Evolutionary conservation across 2,888 invertebrate species (phyloP).

Genomic region (Myopa testacea): DNA sequence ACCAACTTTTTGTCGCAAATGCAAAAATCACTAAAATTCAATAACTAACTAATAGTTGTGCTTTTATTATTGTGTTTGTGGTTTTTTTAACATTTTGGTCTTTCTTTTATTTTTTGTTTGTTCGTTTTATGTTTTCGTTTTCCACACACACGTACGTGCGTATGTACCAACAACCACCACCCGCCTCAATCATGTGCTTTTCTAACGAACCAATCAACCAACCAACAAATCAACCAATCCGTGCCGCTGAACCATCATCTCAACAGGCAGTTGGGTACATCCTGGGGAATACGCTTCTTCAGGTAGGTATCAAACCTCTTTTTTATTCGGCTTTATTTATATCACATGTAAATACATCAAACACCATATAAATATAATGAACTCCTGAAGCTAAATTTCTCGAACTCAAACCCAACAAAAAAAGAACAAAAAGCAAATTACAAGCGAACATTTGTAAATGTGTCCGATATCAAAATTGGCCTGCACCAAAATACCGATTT

Average conservation of each 20-base stretch:
- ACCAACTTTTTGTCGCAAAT: background rate
- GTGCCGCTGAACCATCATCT: background rate
- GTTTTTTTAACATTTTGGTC: background rate
- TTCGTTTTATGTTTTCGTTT: background rate
- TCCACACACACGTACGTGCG: background rate
- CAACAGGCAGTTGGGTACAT: slow-evolving; percentile 91
- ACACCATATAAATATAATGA: slow-evolving; percentile 54
- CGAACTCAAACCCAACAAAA: slow-evolving; percentile 7
- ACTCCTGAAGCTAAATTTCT: slow-evolving; percentile 21
- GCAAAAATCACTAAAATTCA: background rate
- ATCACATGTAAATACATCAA: slow-evolving; percentile 66
- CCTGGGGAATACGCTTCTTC: slow-evolving; percentile 99
- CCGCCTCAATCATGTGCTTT: background rate
- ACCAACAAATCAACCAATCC: background rate
- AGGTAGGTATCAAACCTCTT: slow-evolving; percentile 75
- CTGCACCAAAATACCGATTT: background rate
- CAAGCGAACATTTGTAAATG: slow-evolving; percentile 19
- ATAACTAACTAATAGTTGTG: slow-evolving; percentile 4
- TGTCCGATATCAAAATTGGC: background rate
- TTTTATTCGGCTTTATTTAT: slow-evolving; percentile 64
- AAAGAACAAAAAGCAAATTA: background rate
- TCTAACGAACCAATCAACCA: background rate
- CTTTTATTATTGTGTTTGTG: background rate
- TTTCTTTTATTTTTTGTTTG: slow-evolving; percentile 2
- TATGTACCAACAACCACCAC: background rate